Conservation (phyloP, 2,888 invertebrate species). For the Ceriagrion tenellum region DNA sequence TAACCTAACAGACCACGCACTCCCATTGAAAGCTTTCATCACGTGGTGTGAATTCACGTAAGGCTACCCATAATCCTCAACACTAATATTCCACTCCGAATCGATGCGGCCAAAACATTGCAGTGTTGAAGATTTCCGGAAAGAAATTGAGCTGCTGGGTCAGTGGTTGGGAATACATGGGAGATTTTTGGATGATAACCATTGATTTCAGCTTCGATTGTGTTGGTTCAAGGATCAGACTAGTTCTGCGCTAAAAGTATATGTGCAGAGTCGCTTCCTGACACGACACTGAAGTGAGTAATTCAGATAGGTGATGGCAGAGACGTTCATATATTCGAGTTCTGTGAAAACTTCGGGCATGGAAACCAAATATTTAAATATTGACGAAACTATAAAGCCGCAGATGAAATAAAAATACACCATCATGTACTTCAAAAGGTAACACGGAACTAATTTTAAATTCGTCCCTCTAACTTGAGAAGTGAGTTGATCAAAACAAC, state of each 20-base stretch:
- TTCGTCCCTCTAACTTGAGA: too few relatives aligned
- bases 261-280: too few relatives aligned
- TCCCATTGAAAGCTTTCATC: not conserved
- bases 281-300: not conserved
- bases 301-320: not conserved
- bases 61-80: not conserved
- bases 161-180: not conserved
- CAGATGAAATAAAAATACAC: not conserved
- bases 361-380: not conserved
- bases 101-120: not conserved
- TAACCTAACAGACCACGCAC: not conserved
- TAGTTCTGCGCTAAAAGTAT: not conserved
- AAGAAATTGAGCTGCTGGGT: not conserved
- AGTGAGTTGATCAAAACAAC: too few relatives aligned
- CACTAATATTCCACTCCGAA: conserved; percentile 3
- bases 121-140: not conserved
- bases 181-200: not conserved
- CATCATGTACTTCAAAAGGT: not conserved
- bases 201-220: not conserved
- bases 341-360: not conserved
- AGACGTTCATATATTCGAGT: not conserved
- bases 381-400: not conserved
- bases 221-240: not conserved
- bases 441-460: too few relatives aligned
- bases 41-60: not conserved